Conservation (phyloP, 2,113 vertebrate species). For the Chionodraco myersi region DNA sequence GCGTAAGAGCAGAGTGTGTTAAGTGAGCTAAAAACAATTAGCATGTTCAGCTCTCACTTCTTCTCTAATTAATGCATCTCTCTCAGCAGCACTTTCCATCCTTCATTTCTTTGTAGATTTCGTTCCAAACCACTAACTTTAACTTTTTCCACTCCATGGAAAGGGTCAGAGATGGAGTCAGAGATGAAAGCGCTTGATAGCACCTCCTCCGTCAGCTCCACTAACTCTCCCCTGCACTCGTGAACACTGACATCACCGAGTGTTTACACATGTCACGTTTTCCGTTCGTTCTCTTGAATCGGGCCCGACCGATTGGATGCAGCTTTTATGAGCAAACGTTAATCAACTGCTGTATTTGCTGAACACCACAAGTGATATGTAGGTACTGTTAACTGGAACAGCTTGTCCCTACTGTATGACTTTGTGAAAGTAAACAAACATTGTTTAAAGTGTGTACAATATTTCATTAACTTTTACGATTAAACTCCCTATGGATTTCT, state of each 20-base stretch:
- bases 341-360: conserved; percentile 75
- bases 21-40: conserved; percentile 21
- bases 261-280: conserved; percentile 53
- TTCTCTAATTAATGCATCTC: conserved; percentile 13
- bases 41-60: conserved; percentile 10
- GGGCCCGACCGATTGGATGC: conserved; percentile 44
- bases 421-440: conserved; percentile 65
- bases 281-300: conserved; percentile 58
- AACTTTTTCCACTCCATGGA: conserved; percentile 33
- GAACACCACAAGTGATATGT: conserved; percentile 65
- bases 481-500: conserved; percentile 40
- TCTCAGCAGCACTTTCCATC: conserved; percentile 10
- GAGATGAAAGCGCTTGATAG: conserved; percentile 55
- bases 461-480: conserved; percentile 50
- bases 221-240: conserved; percentile 35
- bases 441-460: conserved; percentile 58
- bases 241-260: conserved; percentile 44
- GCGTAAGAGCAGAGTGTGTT: conserved; percentile 1
- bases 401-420: conserved; percentile 33
- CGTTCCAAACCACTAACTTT: conserved; percentile 19
- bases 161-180: conserved; percentile 40
- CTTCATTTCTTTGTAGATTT: conserved; percentile 42
- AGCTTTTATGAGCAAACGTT: conserved; percentile 71
- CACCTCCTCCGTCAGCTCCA: conserved; percentile 49
- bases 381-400: conserved; percentile 68